phyloP scores from a whole-genome alignment of 2,113 vertebrate species.

The Ceyx margarethae region DNA sequence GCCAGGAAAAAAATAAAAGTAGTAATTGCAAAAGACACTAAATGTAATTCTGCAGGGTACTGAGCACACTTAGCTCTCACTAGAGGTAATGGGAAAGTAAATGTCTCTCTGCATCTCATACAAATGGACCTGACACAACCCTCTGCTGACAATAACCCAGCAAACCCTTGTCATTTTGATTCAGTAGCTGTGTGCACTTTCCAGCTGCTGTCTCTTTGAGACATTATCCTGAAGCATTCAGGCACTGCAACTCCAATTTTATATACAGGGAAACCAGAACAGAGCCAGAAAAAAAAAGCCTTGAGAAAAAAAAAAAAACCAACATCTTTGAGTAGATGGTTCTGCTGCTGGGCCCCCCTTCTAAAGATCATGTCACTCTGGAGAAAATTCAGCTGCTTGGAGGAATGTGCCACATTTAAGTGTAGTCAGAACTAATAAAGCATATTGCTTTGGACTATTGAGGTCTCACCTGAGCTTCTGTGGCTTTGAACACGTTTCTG shows the following conservation, averaged over 20 bases:
- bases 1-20: no score
- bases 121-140: neutral
- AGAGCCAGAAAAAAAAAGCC: neutral
- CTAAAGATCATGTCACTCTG: neutral
- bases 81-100: neutral
- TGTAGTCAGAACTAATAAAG: accelerated
- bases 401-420: neutral
- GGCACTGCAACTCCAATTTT: neutral
- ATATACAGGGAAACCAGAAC: neutral
- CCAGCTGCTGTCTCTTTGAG: neutral
- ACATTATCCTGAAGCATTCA: neutral
- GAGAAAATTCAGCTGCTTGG: neutral
- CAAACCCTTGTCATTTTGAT: neutral
- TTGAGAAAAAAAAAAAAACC: neutral
- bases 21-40: neutral
- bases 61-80: neutral
- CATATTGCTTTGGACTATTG: neutral
- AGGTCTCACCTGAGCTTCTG: neutral
- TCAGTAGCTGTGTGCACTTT: neutral
- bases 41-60: neutral
- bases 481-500: neutral
- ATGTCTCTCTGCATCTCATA: accelerated
- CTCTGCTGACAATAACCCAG: neutral
- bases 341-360: neutral
- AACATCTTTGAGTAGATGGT: neutral